Percentiles rank a stretch among this genome's conserved stretches.
Evolutionary conservation across 2,113 vertebrate species (phyloP).

Genomic region (Mus pahari): DNA sequence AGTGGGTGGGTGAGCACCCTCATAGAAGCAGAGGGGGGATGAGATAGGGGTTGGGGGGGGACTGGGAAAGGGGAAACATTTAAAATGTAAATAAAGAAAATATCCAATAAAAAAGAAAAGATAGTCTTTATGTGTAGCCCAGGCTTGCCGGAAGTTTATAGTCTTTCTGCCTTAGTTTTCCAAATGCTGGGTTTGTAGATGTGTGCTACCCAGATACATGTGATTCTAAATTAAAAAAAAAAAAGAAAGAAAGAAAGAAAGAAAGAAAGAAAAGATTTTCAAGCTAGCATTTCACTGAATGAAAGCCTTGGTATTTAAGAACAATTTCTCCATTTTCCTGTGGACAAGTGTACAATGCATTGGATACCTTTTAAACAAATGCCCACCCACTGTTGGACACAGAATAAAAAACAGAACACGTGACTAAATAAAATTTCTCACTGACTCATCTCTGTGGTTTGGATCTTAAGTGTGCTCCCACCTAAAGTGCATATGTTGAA

Average conservation of each 20-base stretch:
- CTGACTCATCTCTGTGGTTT: not conserved
- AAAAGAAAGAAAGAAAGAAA: too few relatives aligned
- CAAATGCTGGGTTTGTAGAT: not conserved
- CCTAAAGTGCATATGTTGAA: not conserved
- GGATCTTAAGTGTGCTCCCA: not conserved
- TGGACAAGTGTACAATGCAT: not conserved
- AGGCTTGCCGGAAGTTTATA: not conserved
- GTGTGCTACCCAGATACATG: not conserved
- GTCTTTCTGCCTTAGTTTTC: not conserved
- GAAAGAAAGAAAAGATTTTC: constrained; percentile 17
- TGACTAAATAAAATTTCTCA: not conserved
- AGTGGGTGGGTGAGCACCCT: too few relatives aligned
- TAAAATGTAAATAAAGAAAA: too few relatives aligned
- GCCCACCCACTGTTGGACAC: not conserved
- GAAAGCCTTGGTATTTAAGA: not conserved
- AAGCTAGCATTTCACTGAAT: constrained; percentile 14
- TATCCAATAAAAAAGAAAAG: too few relatives aligned
- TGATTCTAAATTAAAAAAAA: constrained; percentile 14
- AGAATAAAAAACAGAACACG: not conserved
- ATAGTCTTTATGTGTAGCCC: too few relatives aligned
- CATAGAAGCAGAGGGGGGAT: too few relatives aligned
- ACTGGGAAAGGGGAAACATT: too few relatives aligned
- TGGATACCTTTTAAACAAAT: not conserved
- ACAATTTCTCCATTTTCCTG: not conserved
- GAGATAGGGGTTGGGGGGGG: too few relatives aligned